Percentiles rank a stretch among this genome's conserved stretches.
These are phyloP conservation scores for Delia radicum DNA, from an alignment of 1,140 invertebrate genomes.

Conservation along the genomic window DNA sequence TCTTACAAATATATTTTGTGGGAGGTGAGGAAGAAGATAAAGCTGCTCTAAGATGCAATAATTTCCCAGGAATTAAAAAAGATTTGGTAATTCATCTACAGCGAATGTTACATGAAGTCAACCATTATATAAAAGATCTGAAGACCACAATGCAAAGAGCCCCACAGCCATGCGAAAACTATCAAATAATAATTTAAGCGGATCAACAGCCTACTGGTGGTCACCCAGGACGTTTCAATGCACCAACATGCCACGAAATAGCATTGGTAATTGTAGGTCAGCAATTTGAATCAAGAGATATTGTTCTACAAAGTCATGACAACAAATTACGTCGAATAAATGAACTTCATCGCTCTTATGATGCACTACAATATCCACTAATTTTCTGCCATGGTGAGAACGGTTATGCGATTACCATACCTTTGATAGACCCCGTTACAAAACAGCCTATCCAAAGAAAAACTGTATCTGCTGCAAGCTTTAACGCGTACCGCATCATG, in stretches of 20 bases:
- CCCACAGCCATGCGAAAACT: slow-evolving; percentile 31
- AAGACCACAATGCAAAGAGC: slow-evolving; percentile 36
- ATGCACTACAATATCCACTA: too few species aligned
- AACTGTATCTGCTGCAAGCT: not conserved
- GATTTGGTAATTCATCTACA: slow-evolving; percentile 38
- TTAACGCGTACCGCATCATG: not conserved
- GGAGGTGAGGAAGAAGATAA: too few species aligned
- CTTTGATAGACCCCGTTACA: not conserved
- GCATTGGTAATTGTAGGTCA: slow-evolving; percentile 48
- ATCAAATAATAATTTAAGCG: slow-evolving; percentile 45
- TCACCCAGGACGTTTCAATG: slow-evolving; percentile 49
- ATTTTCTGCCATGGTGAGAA: slow-evolving; percentile 40
- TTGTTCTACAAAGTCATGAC: too few species aligned
- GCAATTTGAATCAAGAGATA: slow-evolving; percentile 34
- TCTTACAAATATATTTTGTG: too few species aligned
- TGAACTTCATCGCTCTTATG: too few species aligned
- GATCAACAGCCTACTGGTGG: slow-evolving; percentile 44
- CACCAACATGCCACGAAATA: slow-evolving; percentile 45
- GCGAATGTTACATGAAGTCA: slow-evolving; percentile 5
- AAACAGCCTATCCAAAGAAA: not conserved
- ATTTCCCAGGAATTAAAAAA: slow-evolving; percentile 22
- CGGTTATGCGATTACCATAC: slow-evolving; percentile 19
- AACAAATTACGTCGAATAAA: too few species aligned
- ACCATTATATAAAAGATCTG: slow-evolving; percentile 35
- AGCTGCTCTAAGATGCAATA: too few species aligned